Evolutionary conservation across 2,797 vertebrate genomes (phyloP), one percentile per base, ranked within the genome.

Genomic region (Eulemur mongoz): DNA sequence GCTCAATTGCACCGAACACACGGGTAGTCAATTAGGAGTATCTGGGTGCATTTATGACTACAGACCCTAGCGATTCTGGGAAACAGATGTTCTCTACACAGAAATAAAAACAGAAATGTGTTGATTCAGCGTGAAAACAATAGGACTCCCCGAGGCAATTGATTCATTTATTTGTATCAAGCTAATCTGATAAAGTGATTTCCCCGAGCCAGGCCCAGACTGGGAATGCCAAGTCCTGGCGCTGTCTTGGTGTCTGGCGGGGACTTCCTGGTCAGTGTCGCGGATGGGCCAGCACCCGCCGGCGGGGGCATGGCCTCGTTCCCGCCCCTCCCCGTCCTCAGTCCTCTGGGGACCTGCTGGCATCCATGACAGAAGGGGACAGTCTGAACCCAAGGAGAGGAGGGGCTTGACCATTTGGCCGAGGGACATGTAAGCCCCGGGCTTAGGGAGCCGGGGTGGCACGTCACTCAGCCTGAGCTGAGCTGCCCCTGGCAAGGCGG

Each of bases 271-370:
- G 1, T 8, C 13, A 1, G 5, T 2, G 11, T 69, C 25, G 2
- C 12, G 14, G 27, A 38, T 54, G 83, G 12, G 23, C 48, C 48
- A 32, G 43, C 72, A 48, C 48, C 48, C 48, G 48, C 72, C 14
- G 5, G 32, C 17, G 10, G 5, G 0, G 23, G 73, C 23, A 7
- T 1, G 20, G 30, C 14, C 40, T 72, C 5, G 0, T n/a, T 75
- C 15, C 5, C 11, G 30, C 23, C 12, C 7, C n/a, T 85, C 40
- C 0, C 20, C 3, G 14, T 54, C 30, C 6, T 18, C 5, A 0
- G 3, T 32, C 0, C 52, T 27, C 0, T 70, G 38, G 32, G 32
- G 38, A 50, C 52, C 72, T 35, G 38, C 30, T 72, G 76, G 69
- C n/a, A 9, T 69, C 81, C 40, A 1, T 9, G 78, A 63, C 43